Evolutionary conservation across 2,888 invertebrate species (phyloP), one percentile per base, ranked within the genome.

Genomic region (Augiades crinisus): DNA sequence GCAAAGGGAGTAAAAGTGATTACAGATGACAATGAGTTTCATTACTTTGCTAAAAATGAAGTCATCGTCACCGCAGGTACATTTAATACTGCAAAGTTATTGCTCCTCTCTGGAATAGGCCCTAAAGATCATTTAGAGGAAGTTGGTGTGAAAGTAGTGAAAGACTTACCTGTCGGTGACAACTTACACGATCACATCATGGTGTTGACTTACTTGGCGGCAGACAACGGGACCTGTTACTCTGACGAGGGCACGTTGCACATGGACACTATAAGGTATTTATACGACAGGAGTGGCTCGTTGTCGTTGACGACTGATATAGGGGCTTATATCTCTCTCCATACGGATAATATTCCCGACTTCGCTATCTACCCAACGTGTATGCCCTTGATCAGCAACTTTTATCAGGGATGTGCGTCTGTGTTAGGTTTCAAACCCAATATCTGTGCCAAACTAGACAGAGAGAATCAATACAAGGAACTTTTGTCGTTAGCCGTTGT

Each of bases 181-280:
- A 84, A 85, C 52, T 65, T 85, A 1, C 80, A 83, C 40, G 86
- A 86, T 31, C 86, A 86, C 46, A 58, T 72, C 1, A 82, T 83
- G 81, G 73, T 75, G 3, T 43, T 82, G 0, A 75, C 69, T 31
- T 78, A 69, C 55, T 55, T 84, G 7, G 68, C 71, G 7, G 74
- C 73, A 1, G 68, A 78, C 0, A 75, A 66, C 8, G 83, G 84
- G 0, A 81, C 80, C 3, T 86, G 85, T 43, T 24, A 55, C 3
- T 45, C 38, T 1, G 61, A 63, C 5, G 57, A 65, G 16, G 57
- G 64, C 1, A 50, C 51, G 1, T 5, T 47, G 0, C 61, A 75
- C 44, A 65, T 82, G 55, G 67, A 81, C 5, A 63, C 78, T 14
- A 72, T 84, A 2, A 69, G 68, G 47, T 84, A 86, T 21, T 61